Evolutionary conservation across 1,140 invertebrate genomes (phyloP), one percentile per base, ranked within the genome.

Genomic region (Eriosoma lanigerum): DNA sequence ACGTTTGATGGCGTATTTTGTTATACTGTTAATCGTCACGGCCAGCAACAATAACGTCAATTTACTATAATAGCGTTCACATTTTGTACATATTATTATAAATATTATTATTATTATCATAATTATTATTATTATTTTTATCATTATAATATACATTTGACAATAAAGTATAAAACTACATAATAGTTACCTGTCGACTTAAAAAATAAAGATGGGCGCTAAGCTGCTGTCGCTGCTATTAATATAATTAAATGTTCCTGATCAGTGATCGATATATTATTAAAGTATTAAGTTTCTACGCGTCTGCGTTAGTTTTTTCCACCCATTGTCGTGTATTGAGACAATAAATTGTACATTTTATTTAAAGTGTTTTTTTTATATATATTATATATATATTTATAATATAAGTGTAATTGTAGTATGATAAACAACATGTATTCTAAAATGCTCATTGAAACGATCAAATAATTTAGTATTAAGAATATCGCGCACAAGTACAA

Each of bases 1-100:
- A 84, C 68, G 84, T 84, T 15, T 84, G 64, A 83, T n/a, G 19
- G 0, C 29, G 24, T 64, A n/a, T n/a, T n/a, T n/a, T n/a, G n/a
- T n/a, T n/a, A n/a, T n/a, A n/a, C n/a, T n/a, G n/a, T n/a, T n/a
- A n/a, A n/a, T n/a, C 6, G 29, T 12, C 4, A 26, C 24, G 58
- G 58, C 58, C 24, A 13, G 24, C 19, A 15, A 19, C 3, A 29
- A 19, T 38, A 19, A 8, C 19, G n/a, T 38, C 10, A 32, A 64
- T 38, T 32, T 32, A 38, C 19, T 24, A 38, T 38, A 24, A 64
- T 64, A 64, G 10, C 32, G n/a, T 64, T 9, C 15, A 12, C 2
- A 17, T 38, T 10, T 17, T n/a, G 3, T 15, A 13, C 15, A 17
- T 46, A 46, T 72, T 50, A 50, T 50, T 29, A 68, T 46, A 48